Base-by-base conservation (phyloP, 64 coral and sea anemone species). In the Pocillopora verrucosa region DNA sequence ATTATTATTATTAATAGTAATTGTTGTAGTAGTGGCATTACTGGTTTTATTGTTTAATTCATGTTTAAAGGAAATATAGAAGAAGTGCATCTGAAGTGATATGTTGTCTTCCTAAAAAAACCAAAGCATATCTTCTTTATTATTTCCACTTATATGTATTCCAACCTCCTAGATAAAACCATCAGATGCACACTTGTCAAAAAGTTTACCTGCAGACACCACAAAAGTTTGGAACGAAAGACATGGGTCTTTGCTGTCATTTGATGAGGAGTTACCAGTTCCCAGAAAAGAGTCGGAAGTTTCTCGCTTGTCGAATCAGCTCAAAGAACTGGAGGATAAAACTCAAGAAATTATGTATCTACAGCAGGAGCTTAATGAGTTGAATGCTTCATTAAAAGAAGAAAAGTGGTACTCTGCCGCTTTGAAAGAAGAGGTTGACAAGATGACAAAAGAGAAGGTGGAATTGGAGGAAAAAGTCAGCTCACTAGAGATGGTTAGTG, bases 351-450 rank as follows among this genome's bases (percentile, higher is more conserved):
- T 95, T 82, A 38, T 99, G 26, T 88, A 93, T 62, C 80, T 99
- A 60, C 97, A 99, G 36, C 94, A 95, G 61, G 97, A 99, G 37
- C 26, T 99, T 20, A 99, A 95, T 95, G 97, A 99, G 92, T 79
- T 95, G 19, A 93, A 99, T 99, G 94, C 88, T 5, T 87, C 88
- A 22, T 76, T 99, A 16, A 99, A 99, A 91, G 97, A 99, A 73
- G 97, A 99, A 79, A 99, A 95, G 4, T 99, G 97, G 97, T 99
- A 99, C 41, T 93, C 83, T 16, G 76, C 91, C 41, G 97, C 94
- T 36, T 78, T 99, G 26, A 99, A 99, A 95, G 97, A 99, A 58
- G 97, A 99, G 89, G 97, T 99, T 30, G 97, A 99, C 63, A 99
- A 95, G 83, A 61, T 99, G 73, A 95, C 79, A 16, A 84, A 92